phyloP scores from a whole-genome alignment of 1,140 invertebrate species.

The Laodelphax striatellus region DNA sequence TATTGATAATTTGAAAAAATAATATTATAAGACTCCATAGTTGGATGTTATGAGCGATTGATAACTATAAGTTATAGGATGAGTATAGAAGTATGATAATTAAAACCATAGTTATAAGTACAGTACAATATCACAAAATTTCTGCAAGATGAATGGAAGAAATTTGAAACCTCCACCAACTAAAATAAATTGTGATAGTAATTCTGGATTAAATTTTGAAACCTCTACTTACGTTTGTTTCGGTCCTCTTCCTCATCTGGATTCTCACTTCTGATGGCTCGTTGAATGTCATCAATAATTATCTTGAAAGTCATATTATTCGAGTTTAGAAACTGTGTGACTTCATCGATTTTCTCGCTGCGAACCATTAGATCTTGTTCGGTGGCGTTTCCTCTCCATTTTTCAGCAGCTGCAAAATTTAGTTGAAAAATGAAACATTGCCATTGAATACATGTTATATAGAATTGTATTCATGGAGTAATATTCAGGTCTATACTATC shows the following conservation, averaged over 20 bases:
- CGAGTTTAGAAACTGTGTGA: not conserved
- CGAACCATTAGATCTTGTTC: not conserved
- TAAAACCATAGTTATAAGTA: not conserved
- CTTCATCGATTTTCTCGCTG: not conserved
- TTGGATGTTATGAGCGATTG: no score
- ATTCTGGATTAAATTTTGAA: not conserved
- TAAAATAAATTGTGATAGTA: not conserved
- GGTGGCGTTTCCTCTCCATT: not conserved
- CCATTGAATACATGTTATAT: not conserved
- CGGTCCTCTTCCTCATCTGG: not conserved
- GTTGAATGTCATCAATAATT: not conserved
- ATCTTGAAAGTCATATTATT: not conserved
- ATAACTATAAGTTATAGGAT: no score
- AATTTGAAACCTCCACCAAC: not conserved
- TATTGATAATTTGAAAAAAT: not conserved
- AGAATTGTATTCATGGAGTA: not conserved
- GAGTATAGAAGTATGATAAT: not conserved
- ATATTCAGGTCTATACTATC: not conserved
- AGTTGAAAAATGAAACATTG: not conserved
- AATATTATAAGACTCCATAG: no score
- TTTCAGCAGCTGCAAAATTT: not conserved
- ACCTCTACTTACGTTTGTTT: not conserved
- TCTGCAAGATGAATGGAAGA: not conserved
- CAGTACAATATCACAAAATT: not conserved
- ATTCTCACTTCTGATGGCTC: not conserved